These are phyloP conservation scores for Drosophila arizonae DNA, from an alignment of 1,140 invertebrate genomes.

Conservation along the genomic window DNA sequence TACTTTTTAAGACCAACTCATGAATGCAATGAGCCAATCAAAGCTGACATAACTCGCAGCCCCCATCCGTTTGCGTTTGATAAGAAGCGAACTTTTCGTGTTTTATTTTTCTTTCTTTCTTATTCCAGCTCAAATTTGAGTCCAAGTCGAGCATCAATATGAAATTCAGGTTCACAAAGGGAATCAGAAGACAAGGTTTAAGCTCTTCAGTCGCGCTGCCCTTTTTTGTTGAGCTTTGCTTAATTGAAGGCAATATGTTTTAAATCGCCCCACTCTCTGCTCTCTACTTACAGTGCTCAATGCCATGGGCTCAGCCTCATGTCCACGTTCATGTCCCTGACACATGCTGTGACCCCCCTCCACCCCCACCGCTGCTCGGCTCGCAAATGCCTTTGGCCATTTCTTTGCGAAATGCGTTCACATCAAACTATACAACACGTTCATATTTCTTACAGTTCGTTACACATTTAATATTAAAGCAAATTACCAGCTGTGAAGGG, in stretches of 20 bases:
- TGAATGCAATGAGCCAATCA: no score
- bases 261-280: constrained; percentile 39
- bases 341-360: background rate
- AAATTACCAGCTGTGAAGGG: constrained; percentile 65
- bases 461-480: constrained; percentile 81
- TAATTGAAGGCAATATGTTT: constrained; percentile 40
- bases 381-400: constrained; percentile 8
- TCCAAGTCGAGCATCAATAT: no score
- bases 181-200: no score
- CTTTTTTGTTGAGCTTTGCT: constrained; percentile 2
- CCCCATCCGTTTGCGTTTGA: no score
- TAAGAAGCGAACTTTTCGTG: no score
- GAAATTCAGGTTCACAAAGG: no score
- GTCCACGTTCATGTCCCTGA: constrained; percentile 18
- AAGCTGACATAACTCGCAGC: no score
- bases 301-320: constrained; percentile 43
- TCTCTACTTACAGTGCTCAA: constrained; percentile 42
- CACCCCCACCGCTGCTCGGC: background rate
- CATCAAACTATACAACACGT: constrained; percentile 76
- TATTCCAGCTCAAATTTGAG: no score
- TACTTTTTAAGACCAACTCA: no score
- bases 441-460: constrained; percentile 79
- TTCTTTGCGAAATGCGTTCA: constrained; percentile 59
- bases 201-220: background rate
- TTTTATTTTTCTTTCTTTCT: no score